These are phyloP conservation scores for Eulithis testata DNA, from an alignment of 2,888 invertebrate species.

Conservation along the genomic window DNA sequence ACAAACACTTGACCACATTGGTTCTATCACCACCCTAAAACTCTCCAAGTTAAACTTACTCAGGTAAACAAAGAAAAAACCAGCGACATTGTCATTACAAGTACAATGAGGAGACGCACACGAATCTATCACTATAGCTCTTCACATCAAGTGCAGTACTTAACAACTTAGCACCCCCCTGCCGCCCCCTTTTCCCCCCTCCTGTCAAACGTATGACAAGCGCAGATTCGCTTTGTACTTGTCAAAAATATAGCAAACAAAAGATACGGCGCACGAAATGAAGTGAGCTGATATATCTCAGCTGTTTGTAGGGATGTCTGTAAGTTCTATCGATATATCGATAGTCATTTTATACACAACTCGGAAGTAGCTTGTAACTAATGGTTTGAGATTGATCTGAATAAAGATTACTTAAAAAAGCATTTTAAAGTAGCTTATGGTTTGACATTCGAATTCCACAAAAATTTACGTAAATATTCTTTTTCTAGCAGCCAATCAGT, in stretches of 20 bases:
- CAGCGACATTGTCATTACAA: background rate
- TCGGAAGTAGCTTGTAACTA: no score
- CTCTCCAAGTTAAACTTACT: no score
- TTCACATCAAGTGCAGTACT: constrained; percentile 74
- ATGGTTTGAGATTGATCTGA: no score
- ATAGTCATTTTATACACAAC: background rate
- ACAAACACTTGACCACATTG: no score
- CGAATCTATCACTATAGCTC: constrained; percentile 41
- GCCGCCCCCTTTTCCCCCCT: constrained; percentile 43
- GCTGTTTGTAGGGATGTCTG: constrained; percentile 61
- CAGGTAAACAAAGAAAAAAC: background rate
- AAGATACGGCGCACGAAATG: constrained; percentile 81
- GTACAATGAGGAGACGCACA: constrained; percentile 5
- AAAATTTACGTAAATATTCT: no score
- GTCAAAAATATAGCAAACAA: constrained; percentile 85
- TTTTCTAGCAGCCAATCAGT: no score
- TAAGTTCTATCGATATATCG: constrained; percentile 48
- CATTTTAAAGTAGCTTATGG: no score
- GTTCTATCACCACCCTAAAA: no score
- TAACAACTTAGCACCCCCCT: constrained; percentile 77
- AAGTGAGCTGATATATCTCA: constrained; percentile 83
- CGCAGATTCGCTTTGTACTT: constrained; percentile 84
- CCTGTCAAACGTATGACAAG: constrained; percentile 83
- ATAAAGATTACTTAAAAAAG: no score
- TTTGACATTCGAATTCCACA: no score